Evolutionary conservation across 2,797 vertebrate species (phyloP).

Genomic region (Rhinichthys osculus): DNA sequence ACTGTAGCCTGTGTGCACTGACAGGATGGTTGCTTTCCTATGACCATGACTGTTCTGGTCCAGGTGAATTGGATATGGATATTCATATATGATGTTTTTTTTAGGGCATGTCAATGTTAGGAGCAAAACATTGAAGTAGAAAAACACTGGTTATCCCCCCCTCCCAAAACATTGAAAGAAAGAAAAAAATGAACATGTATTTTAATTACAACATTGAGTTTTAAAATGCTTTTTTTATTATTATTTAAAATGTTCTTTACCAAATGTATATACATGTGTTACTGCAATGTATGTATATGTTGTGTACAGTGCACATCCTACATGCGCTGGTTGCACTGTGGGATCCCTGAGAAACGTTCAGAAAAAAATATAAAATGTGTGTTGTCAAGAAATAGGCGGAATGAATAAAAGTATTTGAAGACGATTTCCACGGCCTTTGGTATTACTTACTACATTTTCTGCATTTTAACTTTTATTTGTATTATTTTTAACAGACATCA

Average conservation of each 20-base stretch:
- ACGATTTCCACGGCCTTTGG: background rate
- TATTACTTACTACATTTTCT: background rate
- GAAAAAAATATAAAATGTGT: constrained; percentile 49
- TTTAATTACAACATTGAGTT: constrained; percentile 13
- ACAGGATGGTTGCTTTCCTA: constrained; percentile 6
- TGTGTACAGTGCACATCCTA: constrained; percentile 63
- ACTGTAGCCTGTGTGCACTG: background rate
- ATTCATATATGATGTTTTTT: background rate
- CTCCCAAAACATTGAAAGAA: background rate
- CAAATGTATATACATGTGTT: constrained; percentile 66
- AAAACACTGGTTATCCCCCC: background rate
- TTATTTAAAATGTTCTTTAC: constrained; percentile 61
- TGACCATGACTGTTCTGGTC: constrained; percentile 45
- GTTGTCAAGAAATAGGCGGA: constrained; percentile 51
- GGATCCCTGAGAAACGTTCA: constrained; percentile 40
- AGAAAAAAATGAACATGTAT: background rate
- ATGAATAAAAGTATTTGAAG: constrained; percentile 66
- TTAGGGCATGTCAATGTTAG: background rate
- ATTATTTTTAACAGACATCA: background rate
- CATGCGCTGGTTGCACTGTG: constrained; percentile 63
- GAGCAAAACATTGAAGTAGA: background rate
- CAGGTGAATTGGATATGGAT: background rate
- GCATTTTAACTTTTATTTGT: background rate
- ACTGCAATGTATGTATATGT: constrained; percentile 68
- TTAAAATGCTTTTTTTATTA: constrained; percentile 48